Evolutionary conservation across 2,888 invertebrate genomes (phyloP).

Genomic region (Stenurella melanura): DNA sequence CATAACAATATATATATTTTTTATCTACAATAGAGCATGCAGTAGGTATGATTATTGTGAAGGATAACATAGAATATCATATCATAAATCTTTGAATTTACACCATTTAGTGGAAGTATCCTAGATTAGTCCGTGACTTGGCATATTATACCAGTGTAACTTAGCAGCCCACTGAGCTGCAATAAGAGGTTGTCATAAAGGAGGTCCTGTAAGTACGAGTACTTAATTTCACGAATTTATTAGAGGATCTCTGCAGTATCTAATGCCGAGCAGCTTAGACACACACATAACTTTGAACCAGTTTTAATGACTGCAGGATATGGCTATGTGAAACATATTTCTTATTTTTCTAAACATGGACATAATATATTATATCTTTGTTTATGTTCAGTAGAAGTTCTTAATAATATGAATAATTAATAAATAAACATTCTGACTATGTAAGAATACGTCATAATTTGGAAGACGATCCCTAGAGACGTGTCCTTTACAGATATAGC

Average conservation of each 20-base stretch:
- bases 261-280: background rate
- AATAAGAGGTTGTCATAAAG: background rate
- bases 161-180: conserved; percentile 7
- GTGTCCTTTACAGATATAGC: too few species aligned
- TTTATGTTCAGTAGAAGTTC: too few species aligned
- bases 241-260: background rate
- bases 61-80: background rate
- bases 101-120: background rate
- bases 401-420: too few species aligned
- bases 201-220: background rate
- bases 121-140: background rate
- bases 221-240: background rate
- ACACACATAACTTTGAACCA: background rate
- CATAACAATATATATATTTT: too few species aligned
- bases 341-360: too few species aligned
- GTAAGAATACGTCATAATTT: too few species aligned
- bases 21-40: too few species aligned
- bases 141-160: background rate
- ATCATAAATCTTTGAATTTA: background rate
- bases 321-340: too few species aligned
- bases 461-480: too few species aligned
- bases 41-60: too few species aligned
- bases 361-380: too few species aligned
- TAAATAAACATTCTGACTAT: too few species aligned
- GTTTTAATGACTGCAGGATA: background rate